A percentile compares a stretch with the other conserved stretches of the same genome.
phyloP scores from a whole-genome alignment of 2,888 invertebrate genomes.

The Philonicus albiceps region DNA sequence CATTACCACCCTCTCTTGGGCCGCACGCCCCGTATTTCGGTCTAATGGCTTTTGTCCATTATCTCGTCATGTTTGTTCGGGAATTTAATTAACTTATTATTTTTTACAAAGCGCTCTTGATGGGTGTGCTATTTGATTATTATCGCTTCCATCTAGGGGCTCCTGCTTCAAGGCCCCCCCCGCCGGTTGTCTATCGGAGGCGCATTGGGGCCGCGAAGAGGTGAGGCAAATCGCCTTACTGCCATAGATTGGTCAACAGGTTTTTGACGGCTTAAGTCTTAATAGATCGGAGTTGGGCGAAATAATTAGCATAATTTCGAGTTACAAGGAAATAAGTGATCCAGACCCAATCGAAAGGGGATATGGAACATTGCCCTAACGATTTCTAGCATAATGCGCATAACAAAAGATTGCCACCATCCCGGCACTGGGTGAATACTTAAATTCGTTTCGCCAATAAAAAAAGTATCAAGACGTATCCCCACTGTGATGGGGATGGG shows the following conservation, averaged over 20 bases:
- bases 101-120: slow-evolving; percentile 43
- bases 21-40: slow-evolving; percentile 47
- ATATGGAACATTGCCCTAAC: slow-evolving; percentile 20
- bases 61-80: slow-evolving; percentile 62
- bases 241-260: not conserved
- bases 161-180: not conserved
- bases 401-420: slow-evolving; percentile 17
- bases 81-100: slow-evolving; percentile 58
- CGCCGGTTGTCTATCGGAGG: not conserved
- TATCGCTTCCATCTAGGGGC: slow-evolving; percentile 12
- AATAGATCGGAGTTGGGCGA: not conserved
- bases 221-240: not conserved
- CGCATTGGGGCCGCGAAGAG: not conserved
- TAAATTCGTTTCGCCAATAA: not conserved
- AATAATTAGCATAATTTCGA: slow-evolving; percentile 42
- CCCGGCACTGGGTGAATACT: not conserved
- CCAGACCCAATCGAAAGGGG: not conserved
- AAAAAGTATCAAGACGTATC: slow-evolving; percentile 32
- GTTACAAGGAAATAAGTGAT: not conserved
- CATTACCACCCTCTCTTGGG: slow-evolving; percentile 47
- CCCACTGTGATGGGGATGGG: not conserved
- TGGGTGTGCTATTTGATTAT: slow-evolving; percentile 41
- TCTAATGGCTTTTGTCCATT: slow-evolving; percentile 62
- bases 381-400: not conserved
- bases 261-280: not conserved